Evolutionary conservation across 2,888 invertebrate genomes (phyloP).

Genomic region (Uloborus plumipes): DNA sequence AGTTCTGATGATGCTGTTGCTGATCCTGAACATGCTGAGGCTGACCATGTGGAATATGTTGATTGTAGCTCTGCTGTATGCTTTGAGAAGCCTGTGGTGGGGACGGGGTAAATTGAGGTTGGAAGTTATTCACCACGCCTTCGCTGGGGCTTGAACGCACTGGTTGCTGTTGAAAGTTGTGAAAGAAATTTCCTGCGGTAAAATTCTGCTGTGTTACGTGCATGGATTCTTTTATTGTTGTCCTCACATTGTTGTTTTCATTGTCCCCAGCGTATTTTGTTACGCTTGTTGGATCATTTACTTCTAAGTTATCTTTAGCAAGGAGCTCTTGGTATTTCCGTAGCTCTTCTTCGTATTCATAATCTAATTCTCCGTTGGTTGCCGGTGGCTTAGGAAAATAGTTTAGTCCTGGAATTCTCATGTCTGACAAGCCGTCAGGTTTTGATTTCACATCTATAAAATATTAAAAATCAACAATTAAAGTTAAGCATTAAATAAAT

Average conservation of each 20-base stretch:
- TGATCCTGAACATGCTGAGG: neutral
- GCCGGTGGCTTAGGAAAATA: conserved; percentile 17
- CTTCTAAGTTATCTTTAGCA: conserved; percentile 16
- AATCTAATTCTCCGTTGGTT: conserved; percentile 35
- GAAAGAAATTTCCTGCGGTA: conserved; percentile 18
- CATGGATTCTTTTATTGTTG: conserved; percentile 22
- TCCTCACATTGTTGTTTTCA: conserved; percentile 21
- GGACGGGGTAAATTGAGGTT: no score
- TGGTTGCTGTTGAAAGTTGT: conserved; percentile 8
- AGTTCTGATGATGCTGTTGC: conserved; percentile 12
- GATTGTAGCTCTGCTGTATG: neutral
- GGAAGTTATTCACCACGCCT: no score
- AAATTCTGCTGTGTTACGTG: conserved; percentile 18
- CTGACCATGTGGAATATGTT: neutral
- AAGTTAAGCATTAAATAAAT: no score
- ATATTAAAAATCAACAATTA: neutral
- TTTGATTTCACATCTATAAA: conserved; percentile 24
- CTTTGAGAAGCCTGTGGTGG: neutral
- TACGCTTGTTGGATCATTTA: conserved; percentile 6
- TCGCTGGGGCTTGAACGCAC: no score
- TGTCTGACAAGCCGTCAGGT: conserved; percentile 2
- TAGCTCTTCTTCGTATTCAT: conserved; percentile 58
- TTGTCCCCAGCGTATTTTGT: neutral
- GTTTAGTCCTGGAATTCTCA: conserved; percentile 33
- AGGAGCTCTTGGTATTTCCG: conserved; percentile 46